Evolutionary conservation across 2,888 invertebrate species (phyloP), one percentile per base, ranked within the genome.

Genomic region (Ectemnius lituratus): DNA sequence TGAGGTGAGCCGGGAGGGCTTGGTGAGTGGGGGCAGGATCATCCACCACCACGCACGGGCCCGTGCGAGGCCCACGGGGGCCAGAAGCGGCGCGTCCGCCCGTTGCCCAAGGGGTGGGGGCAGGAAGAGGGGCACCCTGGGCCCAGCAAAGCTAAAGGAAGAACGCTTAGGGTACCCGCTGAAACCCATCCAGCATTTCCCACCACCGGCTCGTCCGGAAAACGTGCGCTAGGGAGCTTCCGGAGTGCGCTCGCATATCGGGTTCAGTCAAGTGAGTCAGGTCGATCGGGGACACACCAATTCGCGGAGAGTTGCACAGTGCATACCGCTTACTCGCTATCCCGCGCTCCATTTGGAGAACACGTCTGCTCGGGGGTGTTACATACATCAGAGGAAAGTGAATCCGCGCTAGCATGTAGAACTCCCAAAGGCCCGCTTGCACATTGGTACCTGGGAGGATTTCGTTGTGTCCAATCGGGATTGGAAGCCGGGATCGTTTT

Each of bases 31-130:
- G 84, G 70, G 46, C 61, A 66, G 71, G 67, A 81, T 78, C 75
- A 75, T 80, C 81, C 75, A 80, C 80, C 83, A 82, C 84, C 75
- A 78, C 77, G 67, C 92, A 92, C 88, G 91, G 85, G 76, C 69
- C 79, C 78, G 78, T 76, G 76, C 80, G 81, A 84, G 79, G 76
- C 76, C 65, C 76, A 75, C 67, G 81, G 83, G 83, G 79, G 75
- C 82, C 81, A 79, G 78, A 75, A 68, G 61, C 92, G 92, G 82
- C 75, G 80, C 67, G 81, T 81, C 79, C 76, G 79, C 78, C 79
- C 67, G 79, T 76, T 75, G 78, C 82, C 70, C 81, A 70, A 64
- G 60, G 75, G 81, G 82, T 83, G 83, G 82, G 82, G 83, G 77
- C 83, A 82, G 82, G 82, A 82, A 83, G 83, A 83, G 83, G 83